A percentile compares a stretch with the other conserved stretches of the same genome.
phyloP scores from a whole-genome alignment of 2,113 vertebrate species.

The Rhinoptilus africanus region DNA sequence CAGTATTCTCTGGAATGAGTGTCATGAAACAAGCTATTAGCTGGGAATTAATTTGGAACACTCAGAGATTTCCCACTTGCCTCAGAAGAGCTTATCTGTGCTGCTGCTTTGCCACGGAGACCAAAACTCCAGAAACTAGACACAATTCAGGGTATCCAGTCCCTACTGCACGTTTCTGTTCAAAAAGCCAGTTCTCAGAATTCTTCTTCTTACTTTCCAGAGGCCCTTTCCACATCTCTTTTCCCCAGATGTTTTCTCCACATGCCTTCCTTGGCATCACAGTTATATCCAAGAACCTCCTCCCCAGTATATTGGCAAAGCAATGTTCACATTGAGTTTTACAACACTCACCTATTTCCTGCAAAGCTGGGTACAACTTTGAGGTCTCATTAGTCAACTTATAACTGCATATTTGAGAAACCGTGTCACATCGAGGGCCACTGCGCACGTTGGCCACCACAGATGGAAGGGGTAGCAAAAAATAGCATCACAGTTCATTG shows the following conservation, averaged over 20 bases:
- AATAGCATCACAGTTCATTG: background rate
- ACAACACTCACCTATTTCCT: background rate
- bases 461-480: background rate
- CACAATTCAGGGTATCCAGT: background rate
- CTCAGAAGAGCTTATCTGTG: background rate
- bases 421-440: rapidly evolving
- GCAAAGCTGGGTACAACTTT: background rate
- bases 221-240: background rate
- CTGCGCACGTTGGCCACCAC: background rate
- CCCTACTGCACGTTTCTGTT: background rate
- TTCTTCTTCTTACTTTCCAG: background rate
- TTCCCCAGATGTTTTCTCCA: background rate
- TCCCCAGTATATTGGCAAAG: background rate
- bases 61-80: background rate
- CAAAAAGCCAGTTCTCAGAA: background rate
- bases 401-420: background rate
- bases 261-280: background rate
- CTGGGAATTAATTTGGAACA: background rate
- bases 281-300: background rate
- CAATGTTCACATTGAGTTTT: background rate
- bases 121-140: background rate
- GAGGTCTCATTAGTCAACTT: background rate
- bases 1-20: background rate
- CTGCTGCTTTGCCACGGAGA: background rate
- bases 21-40: background rate